Base-by-base conservation (phyloP, 2,888 invertebrate genomes). In the Tanytarsus gracilentus region DNA sequence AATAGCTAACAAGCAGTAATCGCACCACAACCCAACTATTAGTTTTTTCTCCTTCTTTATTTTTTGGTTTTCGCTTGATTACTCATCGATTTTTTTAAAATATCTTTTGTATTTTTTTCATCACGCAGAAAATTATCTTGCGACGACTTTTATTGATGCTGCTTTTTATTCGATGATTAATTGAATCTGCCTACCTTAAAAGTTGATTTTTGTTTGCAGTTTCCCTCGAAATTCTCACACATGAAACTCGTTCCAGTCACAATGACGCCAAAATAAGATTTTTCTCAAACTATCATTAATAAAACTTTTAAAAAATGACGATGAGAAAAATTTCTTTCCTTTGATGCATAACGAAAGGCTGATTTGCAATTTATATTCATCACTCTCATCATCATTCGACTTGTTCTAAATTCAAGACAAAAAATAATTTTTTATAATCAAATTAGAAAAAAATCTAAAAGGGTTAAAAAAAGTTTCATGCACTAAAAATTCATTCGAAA, bases 11-110 rank as follows among this genome's bases (percentile, higher is more conserved):
- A n/a, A n/a, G n/a, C n/a, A 44, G 11, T 18, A 18, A 11, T 44
- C 18, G 21, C 18, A 23, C 21, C 23, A 23, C 9, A 16, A 25
- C 2, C 25, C 27, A 25, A 27, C 49, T 26, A 21, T 16, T 21
- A 11, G 29, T 29, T 11, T 51, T 51, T 26, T 16, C 30, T 33
- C 25, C 8, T 11, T 25, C 40, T 33, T 55, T 55, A n/a, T 39
- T 14, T 40, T 33, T 55, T 33, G 39, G 55, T 55, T 55, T 55
- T 55, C 55, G 40, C 36, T 55, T 55, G 55, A 55, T 55, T 55
- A 55, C 39, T 55, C 55, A 55, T 55, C 55, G 18, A 44, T 44
- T 18, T 44, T 44, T 44, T 36, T 36, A 36, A 36, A 44, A 11
- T 23, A 11, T 44, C 36, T 16, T 36, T 36, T 36, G 36, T 36